phyloP scores from a whole-genome alignment of 2,113 vertebrate species.

The Apodemus speciosus region DNA sequence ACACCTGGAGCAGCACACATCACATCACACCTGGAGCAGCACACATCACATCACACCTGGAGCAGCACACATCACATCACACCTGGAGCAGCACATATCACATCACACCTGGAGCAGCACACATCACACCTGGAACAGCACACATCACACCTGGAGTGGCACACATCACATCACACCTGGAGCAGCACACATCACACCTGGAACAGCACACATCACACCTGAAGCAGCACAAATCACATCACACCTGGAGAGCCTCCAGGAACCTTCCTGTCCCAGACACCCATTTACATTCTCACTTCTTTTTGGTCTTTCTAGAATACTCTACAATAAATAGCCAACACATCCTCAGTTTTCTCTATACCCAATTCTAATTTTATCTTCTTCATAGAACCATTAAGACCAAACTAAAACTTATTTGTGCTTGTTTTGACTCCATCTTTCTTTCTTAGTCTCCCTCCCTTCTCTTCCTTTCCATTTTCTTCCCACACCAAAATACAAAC shows the following conservation, averaged over 20 bases:
- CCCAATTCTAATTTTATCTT: not conserved
- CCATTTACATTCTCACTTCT: not conserved
- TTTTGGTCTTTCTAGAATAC: constrained; percentile 23
- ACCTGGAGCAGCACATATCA: not conserved
- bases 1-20: not conserved
- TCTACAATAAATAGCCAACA: not conserved
- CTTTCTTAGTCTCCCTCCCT: not conserved
- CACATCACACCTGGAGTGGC: not conserved
- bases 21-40: not conserved
- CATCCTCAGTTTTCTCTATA: not conserved
- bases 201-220: not conserved
- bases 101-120: not conserved
- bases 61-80: not conserved
- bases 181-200: not conserved
- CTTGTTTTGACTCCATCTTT: not conserved
- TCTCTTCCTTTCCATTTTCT: not conserved
- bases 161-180: not conserved
- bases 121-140: not conserved
- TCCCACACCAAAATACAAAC: not conserved
- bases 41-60: not conserved
- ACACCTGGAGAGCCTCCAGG: not conserved
- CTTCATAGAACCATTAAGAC: not conserved
- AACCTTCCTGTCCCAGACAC: not conserved
- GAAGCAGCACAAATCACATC: no score
- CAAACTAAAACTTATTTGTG: not conserved